Percentiles rank a stretch among this genome's conserved stretches.
phyloP scores from a whole-genome alignment of 92 coral and sea anemone species.

The Palythoa grandiflora region DNA sequence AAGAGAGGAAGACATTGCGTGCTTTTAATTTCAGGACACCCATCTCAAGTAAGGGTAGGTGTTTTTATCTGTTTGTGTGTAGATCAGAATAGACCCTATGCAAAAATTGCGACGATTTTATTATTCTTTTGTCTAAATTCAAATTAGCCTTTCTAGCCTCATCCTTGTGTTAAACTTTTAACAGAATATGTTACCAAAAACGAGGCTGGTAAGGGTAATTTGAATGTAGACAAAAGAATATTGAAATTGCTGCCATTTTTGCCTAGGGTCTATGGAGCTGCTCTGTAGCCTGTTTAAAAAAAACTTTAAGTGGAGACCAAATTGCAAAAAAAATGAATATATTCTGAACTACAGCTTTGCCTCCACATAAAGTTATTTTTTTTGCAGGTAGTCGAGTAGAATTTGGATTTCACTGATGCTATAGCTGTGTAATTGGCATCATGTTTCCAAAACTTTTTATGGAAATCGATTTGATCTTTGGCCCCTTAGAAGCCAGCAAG shows the following conservation, averaged over 20 bases:
- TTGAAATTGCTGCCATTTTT: too few species aligned
- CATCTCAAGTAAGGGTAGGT: conserved; percentile 51
- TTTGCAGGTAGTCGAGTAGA: background rate
- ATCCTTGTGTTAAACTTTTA: too few species aligned
- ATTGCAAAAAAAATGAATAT: background rate
- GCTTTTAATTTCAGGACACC: conserved; percentile 39
- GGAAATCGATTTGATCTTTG: background rate
- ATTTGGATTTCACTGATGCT: background rate
- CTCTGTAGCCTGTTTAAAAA: background rate
- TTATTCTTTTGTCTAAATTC: too few species aligned
- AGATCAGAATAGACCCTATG: too few species aligned
- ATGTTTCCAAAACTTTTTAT: conserved; percentile 28
- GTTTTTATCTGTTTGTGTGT: background rate
- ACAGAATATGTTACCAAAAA: too few species aligned
- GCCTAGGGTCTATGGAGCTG: background rate
- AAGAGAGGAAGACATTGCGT: conserved; percentile 5
- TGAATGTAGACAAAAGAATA: too few species aligned
- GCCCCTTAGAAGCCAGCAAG: conserved; percentile 24
- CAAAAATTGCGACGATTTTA: too few species aligned
- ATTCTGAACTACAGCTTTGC: background rate
- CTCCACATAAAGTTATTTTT: background rate
- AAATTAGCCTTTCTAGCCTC: too few species aligned
- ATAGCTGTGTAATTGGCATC: conserved; percentile 14
- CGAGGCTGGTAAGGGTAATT: too few species aligned
- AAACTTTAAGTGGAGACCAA: conserved; percentile 3